Percentiles rank a stretch among this genome's conserved stretches.
These are phyloP conservation scores for Chrysomallon squamiferum DNA, from an alignment of 1,140 invertebrate species.

Conservation along the genomic window DNA sequence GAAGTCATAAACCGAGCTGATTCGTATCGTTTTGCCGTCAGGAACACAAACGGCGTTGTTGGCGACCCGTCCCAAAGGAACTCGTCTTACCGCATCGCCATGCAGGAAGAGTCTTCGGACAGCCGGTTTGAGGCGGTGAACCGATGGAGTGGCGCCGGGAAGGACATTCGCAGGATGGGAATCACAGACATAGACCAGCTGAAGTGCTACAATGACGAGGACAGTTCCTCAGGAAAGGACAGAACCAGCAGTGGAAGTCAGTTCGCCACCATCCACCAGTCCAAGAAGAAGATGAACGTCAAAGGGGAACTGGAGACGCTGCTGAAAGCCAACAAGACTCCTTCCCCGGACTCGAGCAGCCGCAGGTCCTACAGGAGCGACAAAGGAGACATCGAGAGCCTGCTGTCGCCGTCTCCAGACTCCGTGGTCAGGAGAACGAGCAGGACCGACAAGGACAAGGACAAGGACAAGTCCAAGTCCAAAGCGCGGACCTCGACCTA, in stretches of 20 bases:
- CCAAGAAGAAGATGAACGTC: slow-evolving; percentile 23
- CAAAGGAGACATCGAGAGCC: slow-evolving; percentile 16
- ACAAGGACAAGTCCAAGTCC: slow-evolving; percentile 23
- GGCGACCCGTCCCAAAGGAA: slow-evolving; percentile 30
- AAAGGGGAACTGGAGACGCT: slow-evolving; percentile 20
- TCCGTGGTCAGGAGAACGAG: background rate
- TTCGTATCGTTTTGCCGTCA: slow-evolving; percentile 51
- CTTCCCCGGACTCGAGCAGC: slow-evolving; percentile 12
- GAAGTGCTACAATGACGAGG: slow-evolving; percentile 18
- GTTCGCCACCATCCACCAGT: slow-evolving; percentile 15
- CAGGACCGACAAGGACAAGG: slow-evolving; percentile 34
- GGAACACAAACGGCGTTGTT: slow-evolving; percentile 41
- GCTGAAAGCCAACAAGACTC: slow-evolving; percentile 13
- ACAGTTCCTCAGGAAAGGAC: background rate
- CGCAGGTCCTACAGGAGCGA: background rate
- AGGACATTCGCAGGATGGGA: slow-evolving; percentile 47
- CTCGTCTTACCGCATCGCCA: slow-evolving; percentile 43
- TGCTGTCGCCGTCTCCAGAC: slow-evolving; percentile 16
- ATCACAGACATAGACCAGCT: slow-evolving; percentile 56
- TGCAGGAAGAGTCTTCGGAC: slow-evolving; percentile 31
- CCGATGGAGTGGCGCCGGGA: slow-evolving; percentile 21
- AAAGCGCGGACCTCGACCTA: slow-evolving; percentile 46
- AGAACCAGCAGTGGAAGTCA: background rate
- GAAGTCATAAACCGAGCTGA: slow-evolving; percentile 40
- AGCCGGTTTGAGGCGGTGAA: slow-evolving; percentile 38